These are phyloP conservation scores for Ondatra zibethicus DNA, from an alignment of 2,113 vertebrate species.

Conservation along the genomic window DNA sequence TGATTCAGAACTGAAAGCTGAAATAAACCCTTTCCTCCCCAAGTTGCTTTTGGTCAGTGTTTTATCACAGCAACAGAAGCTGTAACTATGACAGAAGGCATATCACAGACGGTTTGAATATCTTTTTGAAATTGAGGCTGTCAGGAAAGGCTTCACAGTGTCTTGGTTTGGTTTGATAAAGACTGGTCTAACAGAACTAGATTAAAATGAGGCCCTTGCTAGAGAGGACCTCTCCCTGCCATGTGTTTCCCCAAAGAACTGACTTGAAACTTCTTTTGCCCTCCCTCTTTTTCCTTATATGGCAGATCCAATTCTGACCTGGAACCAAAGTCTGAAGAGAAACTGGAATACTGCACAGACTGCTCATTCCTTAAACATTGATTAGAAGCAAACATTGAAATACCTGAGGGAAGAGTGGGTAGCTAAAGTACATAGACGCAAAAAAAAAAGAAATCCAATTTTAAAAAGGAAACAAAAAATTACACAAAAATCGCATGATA, in stretches of 20 bases:
- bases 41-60: neutral
- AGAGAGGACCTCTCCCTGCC: neutral
- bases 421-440: neutral
- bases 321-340: neutral
- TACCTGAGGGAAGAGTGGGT: neutral
- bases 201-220: neutral
- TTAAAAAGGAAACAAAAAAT: neutral
- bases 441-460: neutral
- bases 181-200: neutral
- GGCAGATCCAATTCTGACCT: neutral
- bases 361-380: neutral
- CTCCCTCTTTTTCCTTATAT: neutral
- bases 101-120: neutral
- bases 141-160: neutral
- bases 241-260: neutral
- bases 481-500: neutral
- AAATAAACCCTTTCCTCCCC: neutral
- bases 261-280: neutral
- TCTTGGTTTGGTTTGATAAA: neutral
- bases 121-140: neutral
- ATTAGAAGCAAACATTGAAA: neutral
- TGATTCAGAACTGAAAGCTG: neutral
- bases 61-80: neutral
- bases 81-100: neutral
- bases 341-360: neutral